phyloP scores from a whole-genome alignment of 64 coral and sea anemone species.

The Stichodactyla mertensii region DNA sequence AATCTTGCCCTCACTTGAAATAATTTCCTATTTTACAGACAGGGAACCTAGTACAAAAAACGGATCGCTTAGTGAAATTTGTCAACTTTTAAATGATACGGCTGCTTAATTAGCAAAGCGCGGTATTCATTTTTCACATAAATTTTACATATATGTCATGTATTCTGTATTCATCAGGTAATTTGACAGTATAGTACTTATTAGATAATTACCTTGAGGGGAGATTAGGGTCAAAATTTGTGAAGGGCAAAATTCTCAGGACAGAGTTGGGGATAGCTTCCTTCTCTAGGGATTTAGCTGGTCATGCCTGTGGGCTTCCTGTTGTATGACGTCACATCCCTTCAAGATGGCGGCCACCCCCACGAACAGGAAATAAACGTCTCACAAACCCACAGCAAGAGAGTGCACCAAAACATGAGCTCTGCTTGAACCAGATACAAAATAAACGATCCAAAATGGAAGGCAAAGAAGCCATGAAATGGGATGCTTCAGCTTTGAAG shows the following conservation, averaged over 20 bases:
- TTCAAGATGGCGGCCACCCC: slow-evolving; percentile 18
- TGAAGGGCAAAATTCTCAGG: too few species aligned
- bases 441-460: slow-evolving; percentile 21
- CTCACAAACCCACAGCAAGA: neutral
- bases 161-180: too few species aligned
- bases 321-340: slow-evolving; percentile 9
- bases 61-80: too few species aligned
- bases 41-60: too few species aligned
- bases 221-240: too few species aligned
- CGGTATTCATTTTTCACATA: neutral
- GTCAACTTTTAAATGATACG: too few species aligned
- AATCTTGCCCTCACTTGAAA: too few species aligned
- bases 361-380: slow-evolving; percentile 19
- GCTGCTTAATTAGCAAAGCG: too few species aligned
- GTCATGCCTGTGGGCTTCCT: neutral
- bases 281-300: neutral
- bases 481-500: slow-evolving; percentile 32
- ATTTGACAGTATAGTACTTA: neutral
- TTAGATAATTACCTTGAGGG: too few species aligned
- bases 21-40: too few species aligned
- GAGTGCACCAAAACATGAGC: neutral
- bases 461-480: slow-evolving; percentile 11
- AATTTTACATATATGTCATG: neutral
- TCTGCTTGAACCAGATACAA: neutral
- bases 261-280: too few species aligned